Evolutionary conservation across 2,113 vertebrate species (phyloP).

Genomic region (Stigmatopora argus): DNA sequence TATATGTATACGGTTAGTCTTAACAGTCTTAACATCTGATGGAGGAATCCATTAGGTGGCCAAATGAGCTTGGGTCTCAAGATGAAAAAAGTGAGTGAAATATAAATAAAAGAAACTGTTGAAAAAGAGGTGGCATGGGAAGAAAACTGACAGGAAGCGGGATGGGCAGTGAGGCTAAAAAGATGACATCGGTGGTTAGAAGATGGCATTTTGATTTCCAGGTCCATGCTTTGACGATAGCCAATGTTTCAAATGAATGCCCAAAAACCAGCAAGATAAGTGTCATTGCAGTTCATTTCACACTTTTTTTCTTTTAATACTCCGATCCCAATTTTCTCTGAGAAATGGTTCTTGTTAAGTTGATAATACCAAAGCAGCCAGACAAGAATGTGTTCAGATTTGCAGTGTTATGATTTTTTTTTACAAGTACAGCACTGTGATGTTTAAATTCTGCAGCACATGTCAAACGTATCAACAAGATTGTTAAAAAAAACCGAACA

Average conservation of each 20-base stretch:
- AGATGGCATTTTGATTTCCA: not conserved
- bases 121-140: not conserved
- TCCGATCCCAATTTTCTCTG: slow-evolving; percentile 32
- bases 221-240: not conserved
- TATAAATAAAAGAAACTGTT: slow-evolving; percentile 1
- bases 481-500: not conserved
- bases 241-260: not conserved
- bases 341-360: slow-evolving; percentile 42
- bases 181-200: slow-evolving; percentile 41
- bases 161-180: slow-evolving; percentile 11
- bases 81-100: slow-evolving; percentile 38
- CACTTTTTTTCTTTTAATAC: slow-evolving; percentile 22
- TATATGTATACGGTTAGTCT: too few species aligned
- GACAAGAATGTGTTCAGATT: slow-evolving; percentile 62
- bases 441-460: slow-evolving; percentile 8
- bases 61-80: slow-evolving; percentile 59
- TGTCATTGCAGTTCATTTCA: slow-evolving; percentile 10
- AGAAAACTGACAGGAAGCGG: not conserved
- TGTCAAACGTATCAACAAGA: slow-evolving; percentile 9
- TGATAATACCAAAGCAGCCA: slow-evolving; percentile 23
- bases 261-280: slow-evolving; percentile 12
- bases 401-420: slow-evolving; percentile 26
- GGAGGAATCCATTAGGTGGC: slow-evolving; percentile 56
- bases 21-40: too few species aligned
- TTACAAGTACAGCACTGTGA: slow-evolving; percentile 29